Evolutionary conservation across 1,140 invertebrate species (phyloP).

Genomic region (Aphaenogaster ashmeadi): DNA sequence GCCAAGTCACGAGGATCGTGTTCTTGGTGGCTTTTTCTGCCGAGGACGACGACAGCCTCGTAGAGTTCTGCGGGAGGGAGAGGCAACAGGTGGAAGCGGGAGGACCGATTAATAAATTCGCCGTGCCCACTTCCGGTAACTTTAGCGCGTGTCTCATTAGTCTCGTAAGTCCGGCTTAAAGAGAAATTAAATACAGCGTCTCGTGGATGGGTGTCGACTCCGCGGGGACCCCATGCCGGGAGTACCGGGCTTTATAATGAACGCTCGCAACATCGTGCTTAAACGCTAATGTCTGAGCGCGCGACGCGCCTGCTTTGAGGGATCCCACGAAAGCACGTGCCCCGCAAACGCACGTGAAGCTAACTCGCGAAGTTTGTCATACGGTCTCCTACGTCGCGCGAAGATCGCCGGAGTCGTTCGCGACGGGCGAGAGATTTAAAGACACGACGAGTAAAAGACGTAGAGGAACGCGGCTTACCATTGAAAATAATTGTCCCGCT

Average conservation of each 20-base stretch:
- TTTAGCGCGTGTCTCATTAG: slow-evolving; percentile 82
- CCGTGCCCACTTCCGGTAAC: slow-evolving; percentile 79
- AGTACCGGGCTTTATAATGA: slow-evolving; percentile 80
- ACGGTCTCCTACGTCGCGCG: slow-evolving; percentile 22
- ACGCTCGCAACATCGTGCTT: slow-evolving; percentile 79
- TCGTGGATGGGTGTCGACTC: slow-evolving; percentile 83
- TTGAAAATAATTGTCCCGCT: slow-evolving; percentile 9
- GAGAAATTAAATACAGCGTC: slow-evolving; percentile 83
- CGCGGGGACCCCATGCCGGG: slow-evolving; percentile 80
- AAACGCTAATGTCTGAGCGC: slow-evolving; percentile 70
- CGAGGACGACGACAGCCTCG: background rate
- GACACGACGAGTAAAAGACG: background rate
- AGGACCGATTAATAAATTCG: slow-evolving; percentile 79
- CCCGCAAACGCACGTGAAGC: background rate
- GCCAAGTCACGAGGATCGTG: slow-evolving; percentile 62
- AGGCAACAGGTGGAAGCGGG: slow-evolving; percentile 24
- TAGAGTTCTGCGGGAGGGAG: no score
- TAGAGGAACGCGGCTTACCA: background rate
- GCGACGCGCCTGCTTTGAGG: slow-evolving; percentile 39
- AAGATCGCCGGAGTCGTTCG: slow-evolving; percentile 26
- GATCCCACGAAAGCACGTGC: background rate
- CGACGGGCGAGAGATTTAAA: slow-evolving; percentile 23
- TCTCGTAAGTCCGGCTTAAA: slow-evolving; percentile 81
- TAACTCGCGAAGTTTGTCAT: slow-evolving; percentile 6
- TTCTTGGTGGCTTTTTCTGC: slow-evolving; percentile 52